These are phyloP conservation scores for Gymnoscopelus microlampas DNA, from an alignment of 2,797 vertebrate genomes.

Conservation along the genomic window DNA sequence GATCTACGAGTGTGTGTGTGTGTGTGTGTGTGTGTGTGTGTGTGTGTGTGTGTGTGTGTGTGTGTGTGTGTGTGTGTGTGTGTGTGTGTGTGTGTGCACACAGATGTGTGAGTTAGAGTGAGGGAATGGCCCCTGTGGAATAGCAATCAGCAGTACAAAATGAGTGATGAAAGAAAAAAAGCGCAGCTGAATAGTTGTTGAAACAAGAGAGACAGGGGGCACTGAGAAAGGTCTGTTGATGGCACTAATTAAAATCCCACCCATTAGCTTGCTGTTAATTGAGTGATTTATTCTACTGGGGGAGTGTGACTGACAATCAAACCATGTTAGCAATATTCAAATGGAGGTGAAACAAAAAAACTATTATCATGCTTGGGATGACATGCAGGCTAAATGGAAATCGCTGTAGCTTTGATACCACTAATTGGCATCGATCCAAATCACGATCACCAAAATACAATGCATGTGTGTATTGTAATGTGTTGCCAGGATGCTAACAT, in stretches of 20 bases:
- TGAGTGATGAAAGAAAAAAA: slow-evolving; percentile 43
- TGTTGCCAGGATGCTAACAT: too few species aligned
- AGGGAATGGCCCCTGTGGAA: slow-evolving; percentile 57
- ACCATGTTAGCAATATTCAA: slow-evolving; percentile 56
- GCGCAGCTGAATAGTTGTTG: slow-evolving; percentile 70
- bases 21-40: slow-evolving; percentile 1
- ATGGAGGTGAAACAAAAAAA: slow-evolving; percentile 45
- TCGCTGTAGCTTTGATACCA: slow-evolving; percentile 39
- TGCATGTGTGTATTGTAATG: too few species aligned
- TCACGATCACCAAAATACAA: too few species aligned
- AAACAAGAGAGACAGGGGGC: slow-evolving; percentile 55
- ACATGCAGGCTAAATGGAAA: slow-evolving; percentile 41
- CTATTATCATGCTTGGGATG: slow-evolving; percentile 42
- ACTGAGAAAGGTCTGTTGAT: slow-evolving; percentile 54
- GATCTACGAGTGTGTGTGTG: neutral
- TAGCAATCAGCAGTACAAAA: slow-evolving; percentile 72
- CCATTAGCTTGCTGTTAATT: slow-evolving; percentile 76
- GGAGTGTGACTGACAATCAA: slow-evolving; percentile 70
- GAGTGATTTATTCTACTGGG: slow-evolving; percentile 73
- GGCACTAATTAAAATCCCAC: slow-evolving; percentile 76
- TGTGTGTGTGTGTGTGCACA: slow-evolving; percentile 1
- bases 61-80: slow-evolving; percentile 24
- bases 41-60: slow-evolving; percentile 21
- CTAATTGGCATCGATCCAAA: slow-evolving; percentile 18
- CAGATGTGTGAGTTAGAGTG: neutral